Evolutionary conservation across 2,797 vertebrate species (phyloP), one percentile per base, ranked within the genome.

Genomic region (Hypotaenidia philippensis): DNA sequence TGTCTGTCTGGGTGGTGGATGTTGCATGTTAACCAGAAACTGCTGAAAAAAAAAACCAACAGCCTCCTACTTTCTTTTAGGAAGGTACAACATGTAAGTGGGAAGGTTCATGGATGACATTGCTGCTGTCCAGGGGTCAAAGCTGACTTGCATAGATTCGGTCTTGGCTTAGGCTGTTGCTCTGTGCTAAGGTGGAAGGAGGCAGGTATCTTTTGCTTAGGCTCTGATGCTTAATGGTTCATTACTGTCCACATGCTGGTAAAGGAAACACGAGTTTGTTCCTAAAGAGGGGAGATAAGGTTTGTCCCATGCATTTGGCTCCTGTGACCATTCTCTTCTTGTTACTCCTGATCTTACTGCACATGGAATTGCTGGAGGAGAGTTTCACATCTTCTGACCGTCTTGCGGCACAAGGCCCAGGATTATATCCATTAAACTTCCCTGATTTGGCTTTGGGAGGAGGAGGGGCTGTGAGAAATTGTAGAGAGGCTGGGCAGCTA

Each of bases 381-480:
- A 91, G 47, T 61, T 91, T 91, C 49, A 50, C 93, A 65, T 83
- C 86, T 80, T 74, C 61, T 87, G 38, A 50, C 29, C 63, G 17
- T 90, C 63, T 72, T 96, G 86, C 55, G 1, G 89, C 50, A 82
- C 78, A 59, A 88, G 93, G 90, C 77, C 87, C 34, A 32, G 69
- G 79, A 57, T 96, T 81, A 25, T 72, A 90, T 82, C 82, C 64
- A 55, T 97, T 97, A 66, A 97, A 97, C 82, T 97, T 96, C 59
- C 59, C 41, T 4, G 29, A 50, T 61, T 95, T 94, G 89, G 70
- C 81, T 76, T 90, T 77, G 88, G 44, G 84, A 89, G 76, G 55
- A 89, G 92, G 80, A 93, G 74, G 78, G 82, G 55, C 55, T 82
- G 74, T 15, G 9, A 92, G 89, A 95, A 97, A 95, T 85, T 94